Conservation (phyloP, 2,797 vertebrate genomes). For the Hydrolagus colliei region DNA sequence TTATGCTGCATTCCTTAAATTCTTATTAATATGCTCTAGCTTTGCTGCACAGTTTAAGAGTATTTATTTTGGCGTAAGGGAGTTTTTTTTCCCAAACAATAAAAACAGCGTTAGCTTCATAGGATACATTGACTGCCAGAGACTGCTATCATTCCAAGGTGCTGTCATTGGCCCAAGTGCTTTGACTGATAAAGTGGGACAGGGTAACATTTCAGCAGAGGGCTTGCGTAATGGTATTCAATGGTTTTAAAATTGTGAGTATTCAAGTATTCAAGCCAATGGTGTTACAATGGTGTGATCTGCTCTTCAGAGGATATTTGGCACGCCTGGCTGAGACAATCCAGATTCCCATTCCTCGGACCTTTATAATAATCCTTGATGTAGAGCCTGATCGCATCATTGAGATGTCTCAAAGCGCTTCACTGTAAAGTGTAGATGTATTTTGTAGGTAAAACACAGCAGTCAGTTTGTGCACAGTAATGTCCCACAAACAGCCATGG, state of each 20-base stretch:
- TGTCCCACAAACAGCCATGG: too few relatives aligned
- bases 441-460: too few relatives aligned
- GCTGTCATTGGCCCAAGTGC: background rate
- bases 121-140: background rate
- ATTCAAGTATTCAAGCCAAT: constrained; percentile 1
- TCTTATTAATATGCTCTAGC: background rate
- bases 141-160: background rate
- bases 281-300: constrained; percentile 7
- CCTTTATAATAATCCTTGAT: background rate
- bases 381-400: too few relatives aligned
- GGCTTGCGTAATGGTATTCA: background rate
- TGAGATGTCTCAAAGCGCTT: too few relatives aligned
- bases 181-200: constrained; percentile 1
- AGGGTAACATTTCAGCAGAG: background rate
- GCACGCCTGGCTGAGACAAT: background rate
- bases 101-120: background rate
- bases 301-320: constrained; percentile 1
- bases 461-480: too few relatives aligned
- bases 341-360: constrained; percentile 16
- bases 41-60: background rate
- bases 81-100: background rate
- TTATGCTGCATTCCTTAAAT: background rate
- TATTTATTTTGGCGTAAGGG: background rate
- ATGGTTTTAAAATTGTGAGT: constrained; percentile 16
- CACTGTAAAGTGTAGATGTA: too few relatives aligned